These are phyloP conservation scores for Macquaria australasica DNA, from an alignment of 2,113 vertebrate genomes.

Conservation along the genomic window DNA sequence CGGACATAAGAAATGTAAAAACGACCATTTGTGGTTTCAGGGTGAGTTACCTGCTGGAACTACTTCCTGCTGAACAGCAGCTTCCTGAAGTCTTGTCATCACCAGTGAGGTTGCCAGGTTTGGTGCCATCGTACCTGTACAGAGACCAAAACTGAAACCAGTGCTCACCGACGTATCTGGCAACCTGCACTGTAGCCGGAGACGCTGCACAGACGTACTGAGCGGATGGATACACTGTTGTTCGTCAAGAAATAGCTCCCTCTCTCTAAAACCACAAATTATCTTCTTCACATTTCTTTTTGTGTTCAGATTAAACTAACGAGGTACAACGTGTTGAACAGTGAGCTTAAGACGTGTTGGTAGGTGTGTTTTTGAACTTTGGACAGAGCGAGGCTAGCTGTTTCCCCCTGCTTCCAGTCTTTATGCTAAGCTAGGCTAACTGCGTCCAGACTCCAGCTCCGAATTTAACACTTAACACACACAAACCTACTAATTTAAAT, in stretches of 20 bases:
- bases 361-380: neutral
- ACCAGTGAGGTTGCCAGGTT: too few species aligned
- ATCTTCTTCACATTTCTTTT: too few species aligned
- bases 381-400: neutral
- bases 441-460: neutral
- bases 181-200: too few species aligned
- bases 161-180: neutral
- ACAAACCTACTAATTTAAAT: neutral
- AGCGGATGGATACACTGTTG: neutral
- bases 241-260: neutral
- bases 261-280: neutral
- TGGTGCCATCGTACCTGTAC: too few species aligned
- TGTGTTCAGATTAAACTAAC: too few species aligned
- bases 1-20: too few species aligned
- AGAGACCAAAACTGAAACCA: too few species aligned
- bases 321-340: too few species aligned
- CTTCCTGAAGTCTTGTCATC: too few species aligned
- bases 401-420: neutral
- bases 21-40: too few species aligned
- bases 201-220: neutral
- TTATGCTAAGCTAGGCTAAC: slow-evolving; percentile 20
- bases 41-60: too few species aligned
- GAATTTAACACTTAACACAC: neutral
- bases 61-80: too few species aligned
- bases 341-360: neutral